Evolutionary conservation across 2,797 vertebrate genomes (phyloP), one percentile per base, ranked within the genome.

Genomic region (Sandelia bainsii): DNA sequence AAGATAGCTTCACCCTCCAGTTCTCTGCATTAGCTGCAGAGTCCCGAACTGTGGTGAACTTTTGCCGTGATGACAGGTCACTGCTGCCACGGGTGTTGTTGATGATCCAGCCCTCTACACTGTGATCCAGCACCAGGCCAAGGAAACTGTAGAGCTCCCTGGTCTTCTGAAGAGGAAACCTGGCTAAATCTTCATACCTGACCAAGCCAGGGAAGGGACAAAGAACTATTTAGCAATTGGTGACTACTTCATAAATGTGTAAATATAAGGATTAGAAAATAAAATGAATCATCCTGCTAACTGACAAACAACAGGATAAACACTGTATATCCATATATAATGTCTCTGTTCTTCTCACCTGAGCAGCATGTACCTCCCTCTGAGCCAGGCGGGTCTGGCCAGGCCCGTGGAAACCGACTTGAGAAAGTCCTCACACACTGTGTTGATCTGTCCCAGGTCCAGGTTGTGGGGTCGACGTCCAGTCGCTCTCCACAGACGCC

Each of bases 401-500:
- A 96, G 93, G 62, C 95, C 96, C 0, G 95, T 96, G 71, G 94
- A 94, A 79, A 97, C 95, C 0, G 97, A 97, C 80, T 92, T 95
- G 74, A 95, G 93, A 88, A 97, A 95, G 91, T 98, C 96, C 73
- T 97, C 95, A 0, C 97, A 98, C 70, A 97, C 94, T 0, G 95
- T 95, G 63, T 94, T 97, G 78, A 98, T 95, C 92, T 97, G 96
- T 12, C 92, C 95, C 61, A 95, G 92, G 0, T 98, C 96, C 82
- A 97, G 90, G 89, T 97, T 98, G 92, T 96, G 96, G 0, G 97
- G 97, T 61, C 94, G 96, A 58, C 95, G 91, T 12, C 97, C 97
- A 0, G 96, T 98, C 64, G 95, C 96, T 0, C 96, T 96, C 97
- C 97, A 98, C 34, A 98, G 96, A 62, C 96, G 94, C 96, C 96